phyloP scores from a whole-genome alignment of 1,140 invertebrate species.

The Trachymyrmex cornetzi region DNA sequence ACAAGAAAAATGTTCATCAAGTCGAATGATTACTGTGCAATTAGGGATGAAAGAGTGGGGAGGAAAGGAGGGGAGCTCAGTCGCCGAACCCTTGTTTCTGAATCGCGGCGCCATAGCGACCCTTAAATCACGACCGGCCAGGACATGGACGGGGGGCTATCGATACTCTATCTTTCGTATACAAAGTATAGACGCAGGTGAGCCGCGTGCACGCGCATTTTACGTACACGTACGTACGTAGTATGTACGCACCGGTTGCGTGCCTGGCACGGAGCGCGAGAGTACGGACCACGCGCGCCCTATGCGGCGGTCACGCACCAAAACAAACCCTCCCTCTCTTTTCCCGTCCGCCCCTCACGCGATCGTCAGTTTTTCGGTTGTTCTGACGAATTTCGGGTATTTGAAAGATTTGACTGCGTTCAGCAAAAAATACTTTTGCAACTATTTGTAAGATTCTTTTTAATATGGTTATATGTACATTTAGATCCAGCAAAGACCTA shows the following conservation, averaged over 20 bases:
- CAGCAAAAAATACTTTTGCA: no score
- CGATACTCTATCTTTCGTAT: conserved; percentile 76
- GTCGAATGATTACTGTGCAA: conserved; percentile 33
- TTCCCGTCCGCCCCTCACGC: neutral
- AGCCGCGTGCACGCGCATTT: conserved; percentile 65
- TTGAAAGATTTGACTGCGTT: neutral
- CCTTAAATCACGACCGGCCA: conserved; percentile 76
- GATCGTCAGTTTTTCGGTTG: neutral
- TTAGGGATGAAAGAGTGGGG: neutral
- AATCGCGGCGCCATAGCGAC: conserved; percentile 77
- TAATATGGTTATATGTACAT: no score
- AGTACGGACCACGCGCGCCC: conserved; percentile 59
- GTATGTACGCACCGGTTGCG: conserved; percentile 66
- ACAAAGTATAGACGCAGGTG: conserved; percentile 60
- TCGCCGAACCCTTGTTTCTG: conserved; percentile 78
- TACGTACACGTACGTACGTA: conserved; percentile 49
- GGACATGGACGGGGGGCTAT: conserved; percentile 69
- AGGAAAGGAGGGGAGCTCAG: conserved; percentile 35
- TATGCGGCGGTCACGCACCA: conserved; percentile 72
- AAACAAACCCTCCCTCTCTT: conserved; percentile 73
- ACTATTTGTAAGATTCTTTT: no score
- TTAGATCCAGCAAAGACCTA: no score
- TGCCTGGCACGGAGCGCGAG: conserved; percentile 71
- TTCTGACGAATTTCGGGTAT: conserved; percentile 5
- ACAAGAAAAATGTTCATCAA: conserved; percentile 41